Base-by-base conservation (phyloP, 2,888 invertebrate species). In the Harpalus rubripes region DNA sequence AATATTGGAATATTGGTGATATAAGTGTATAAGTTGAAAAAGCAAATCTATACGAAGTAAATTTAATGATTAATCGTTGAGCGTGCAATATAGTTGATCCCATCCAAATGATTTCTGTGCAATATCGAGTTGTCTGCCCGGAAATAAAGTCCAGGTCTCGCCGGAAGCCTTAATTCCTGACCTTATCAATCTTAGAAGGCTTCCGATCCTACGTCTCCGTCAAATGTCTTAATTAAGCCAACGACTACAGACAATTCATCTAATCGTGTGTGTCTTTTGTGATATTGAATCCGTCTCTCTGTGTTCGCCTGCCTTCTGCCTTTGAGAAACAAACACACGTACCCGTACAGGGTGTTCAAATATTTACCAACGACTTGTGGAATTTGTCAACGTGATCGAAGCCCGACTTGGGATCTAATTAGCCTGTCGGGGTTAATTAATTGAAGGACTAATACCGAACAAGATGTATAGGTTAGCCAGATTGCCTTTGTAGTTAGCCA, bases 161-260 rank as follows among this genome's bases (percentile, higher is more conserved):
- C 72, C 72, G 68, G 84, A 83, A 83, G 16, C 83, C 83, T 83
- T 83, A 83, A 83, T 74, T 83, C 83, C 74, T 76, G 63, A 61
- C 78, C 76, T 76, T 84, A 84, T 84, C 84, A 84, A 84, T 84
- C 84, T 84, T 84, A 26, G 26, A 52, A 61, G 84, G 84, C 84
- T 84, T 84, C 84, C 32, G 80, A 80, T 41, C 61, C 41, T 59
- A 63, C 59, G 80, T 61, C 80, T 52, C 58, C 81, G 81, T 81
- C 81, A 81, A 81, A 81, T 81, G 58, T 72, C 81, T 81, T 81
- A 81, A 81, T 81, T 81, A 81, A 81, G 81, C 59, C 81, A 81
- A 81, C 68, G 81, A 81, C 81, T 81, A 81, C 68, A 81, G 81
- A 81, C 81, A 81, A 81, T 81, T 81, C 81, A 81, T 81, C 81